Evolutionary conservation across 2,888 invertebrate genomes (phyloP).

Genomic region (Bembecia ichneumoniformis): DNA sequence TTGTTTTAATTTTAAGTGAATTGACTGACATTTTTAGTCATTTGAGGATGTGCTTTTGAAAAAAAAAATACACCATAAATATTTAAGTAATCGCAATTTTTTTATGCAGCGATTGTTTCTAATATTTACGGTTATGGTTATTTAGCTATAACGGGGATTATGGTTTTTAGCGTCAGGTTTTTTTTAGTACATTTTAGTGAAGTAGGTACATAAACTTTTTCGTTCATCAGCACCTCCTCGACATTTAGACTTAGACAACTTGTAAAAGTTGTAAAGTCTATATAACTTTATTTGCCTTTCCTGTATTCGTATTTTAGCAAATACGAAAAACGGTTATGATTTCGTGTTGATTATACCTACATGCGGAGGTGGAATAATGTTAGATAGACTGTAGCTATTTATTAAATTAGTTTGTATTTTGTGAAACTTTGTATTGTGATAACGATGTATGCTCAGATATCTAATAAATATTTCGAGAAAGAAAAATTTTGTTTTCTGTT

Average conservation of each 20-base stretch:
- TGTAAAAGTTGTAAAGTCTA: background rate
- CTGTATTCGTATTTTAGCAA: no score
- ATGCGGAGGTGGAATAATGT: no score
- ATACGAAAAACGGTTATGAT: no score
- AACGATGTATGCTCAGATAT: background rate
- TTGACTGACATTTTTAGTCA: slow-evolving; percentile 10
- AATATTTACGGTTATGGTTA: no score
- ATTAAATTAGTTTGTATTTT: no score
- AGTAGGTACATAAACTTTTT: background rate
- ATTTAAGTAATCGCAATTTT: no score
- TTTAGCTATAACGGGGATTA: background rate
- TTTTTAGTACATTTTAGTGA: background rate
- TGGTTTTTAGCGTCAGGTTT: background rate
- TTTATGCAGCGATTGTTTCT: no score
- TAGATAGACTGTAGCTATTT: no score
- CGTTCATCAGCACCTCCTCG: slow-evolving; percentile 59
- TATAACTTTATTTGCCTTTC: no score
- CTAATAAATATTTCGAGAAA: background rate
- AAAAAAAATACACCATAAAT: background rate
- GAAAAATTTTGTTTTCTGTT: background rate
- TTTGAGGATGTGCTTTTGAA: slow-evolving; percentile 61
- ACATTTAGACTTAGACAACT: slow-evolving; percentile 12
- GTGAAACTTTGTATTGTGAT: no score
- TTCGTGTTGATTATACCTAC: no score
- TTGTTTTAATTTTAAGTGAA: slow-evolving; percentile 3